These are phyloP conservation scores for Drosophila tropicalis DNA, from an alignment of 1,140 invertebrate genomes.

Conservation along the genomic window DNA sequence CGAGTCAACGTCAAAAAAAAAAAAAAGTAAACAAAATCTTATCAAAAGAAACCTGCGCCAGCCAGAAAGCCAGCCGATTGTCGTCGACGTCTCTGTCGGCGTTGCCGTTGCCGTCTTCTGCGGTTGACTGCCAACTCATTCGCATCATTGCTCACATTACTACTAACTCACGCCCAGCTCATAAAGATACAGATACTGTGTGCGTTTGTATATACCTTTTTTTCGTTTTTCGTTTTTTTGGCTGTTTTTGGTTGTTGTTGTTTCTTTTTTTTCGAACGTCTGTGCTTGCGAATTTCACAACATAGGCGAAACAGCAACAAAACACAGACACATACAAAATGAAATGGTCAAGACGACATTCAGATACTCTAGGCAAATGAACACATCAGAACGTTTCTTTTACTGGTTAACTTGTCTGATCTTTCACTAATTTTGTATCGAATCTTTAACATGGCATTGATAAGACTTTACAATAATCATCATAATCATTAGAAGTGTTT, in stretches of 20 bases:
- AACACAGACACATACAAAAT: background rate
- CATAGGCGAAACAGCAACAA: slow-evolving; percentile 1
- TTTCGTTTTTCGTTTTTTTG: background rate
- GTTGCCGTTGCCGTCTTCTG: slow-evolving; percentile 4
- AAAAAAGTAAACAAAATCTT: slow-evolving; percentile 61
- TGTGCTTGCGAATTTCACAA: slow-evolving; percentile 20
- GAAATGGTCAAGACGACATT: background rate
- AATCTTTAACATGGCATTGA: too few relatives aligned
- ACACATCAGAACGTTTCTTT: too few relatives aligned
- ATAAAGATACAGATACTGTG: slow-evolving; percentile 43
- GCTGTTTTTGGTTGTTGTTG: background rate
- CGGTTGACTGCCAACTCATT: slow-evolving; percentile 33
- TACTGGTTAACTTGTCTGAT: too few relatives aligned
- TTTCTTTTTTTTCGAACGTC: background rate
- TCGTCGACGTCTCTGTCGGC: slow-evolving; percentile 3
- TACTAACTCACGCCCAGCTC: slow-evolving; percentile 43
- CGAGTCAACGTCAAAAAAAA: slow-evolving; percentile 6
- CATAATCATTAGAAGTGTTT: too few relatives aligned
- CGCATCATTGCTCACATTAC: slow-evolving; percentile 15
- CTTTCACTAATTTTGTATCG: too few relatives aligned
- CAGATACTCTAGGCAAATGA: background rate
- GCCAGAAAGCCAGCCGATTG: slow-evolving; percentile 4
- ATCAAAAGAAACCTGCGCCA: slow-evolving; percentile 31
- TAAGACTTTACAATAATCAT: too few relatives aligned
- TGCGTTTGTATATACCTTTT: slow-evolving; percentile 5